Evolutionary conservation across 2,888 invertebrate species (phyloP), one percentile per base, ranked within the genome.

Genomic region (Mythimna ferrago): DNA sequence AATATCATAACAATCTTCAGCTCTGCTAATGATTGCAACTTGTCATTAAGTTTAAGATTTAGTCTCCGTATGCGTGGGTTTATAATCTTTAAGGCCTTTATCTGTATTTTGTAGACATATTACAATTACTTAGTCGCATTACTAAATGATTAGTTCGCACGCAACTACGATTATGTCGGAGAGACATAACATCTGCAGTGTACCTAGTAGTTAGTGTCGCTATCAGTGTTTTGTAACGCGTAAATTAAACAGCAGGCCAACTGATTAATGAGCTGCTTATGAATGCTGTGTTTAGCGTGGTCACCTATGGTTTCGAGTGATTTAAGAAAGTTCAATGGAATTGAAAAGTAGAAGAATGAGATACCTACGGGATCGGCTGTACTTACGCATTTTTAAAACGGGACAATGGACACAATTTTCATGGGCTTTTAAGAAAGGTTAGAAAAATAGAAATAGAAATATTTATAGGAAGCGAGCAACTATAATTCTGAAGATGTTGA

Each of bases 91-190:
- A 11, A 38, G 35, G 32, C n/a, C 35, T 7, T 48, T 21, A 68
- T 61, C 58, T 41, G 32, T 19, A 58, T 48, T 21, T 67, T 32
- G 44, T 57, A 54, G 56, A n/a, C 35, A 48, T 64, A 61, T 57
- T 76, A 65, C 53, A 76, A 79, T 65, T 71, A 76, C 26, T 38
- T 38, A 54, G 53, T 54, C 32, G 38, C 14, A 41, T 57, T 70
- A 67, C n/a, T 14, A 61, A 19, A 54, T 70, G 70, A 75, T 66
- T 44, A n/a, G 32, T 58, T n/a, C 48, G 57, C 79, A 80, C 67
- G 76, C 76, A 79, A 79, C 63, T 6, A n/a, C 26, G 56, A 58
- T 80, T 60, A 67, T 66, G 10, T 54, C 57, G 19, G 41, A 68
- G 41, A 21, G 41, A 58, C 51, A 44, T 56, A 65, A 41, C 65